phyloP scores from a whole-genome alignment of 2,888 invertebrate genomes.

The Andrena bucephala region DNA sequence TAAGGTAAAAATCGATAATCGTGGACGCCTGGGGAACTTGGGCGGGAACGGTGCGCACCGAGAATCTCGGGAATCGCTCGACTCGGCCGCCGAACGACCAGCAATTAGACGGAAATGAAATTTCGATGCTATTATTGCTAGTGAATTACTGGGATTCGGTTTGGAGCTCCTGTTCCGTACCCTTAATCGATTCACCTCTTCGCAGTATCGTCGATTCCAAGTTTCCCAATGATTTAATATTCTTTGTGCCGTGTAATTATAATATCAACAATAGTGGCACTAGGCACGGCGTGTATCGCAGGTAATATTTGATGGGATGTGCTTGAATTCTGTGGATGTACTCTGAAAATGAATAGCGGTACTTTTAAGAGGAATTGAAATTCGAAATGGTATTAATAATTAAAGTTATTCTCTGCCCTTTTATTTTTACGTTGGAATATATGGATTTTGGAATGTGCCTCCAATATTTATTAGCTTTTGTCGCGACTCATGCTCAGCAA shows the following conservation, averaged over 20 bases:
- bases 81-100: slow-evolving; percentile 12
- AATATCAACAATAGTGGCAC: background rate
- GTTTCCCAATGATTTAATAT: background rate
- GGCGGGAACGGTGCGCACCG: background rate
- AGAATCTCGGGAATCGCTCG: slow-evolving; percentile 14
- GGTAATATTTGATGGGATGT: too few relatives aligned
- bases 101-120: slow-evolving; percentile 47
- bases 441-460: background rate
- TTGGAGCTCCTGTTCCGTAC: background rate
- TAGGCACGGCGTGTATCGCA: too few relatives aligned
- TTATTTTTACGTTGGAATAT: background rate
- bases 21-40: background rate
- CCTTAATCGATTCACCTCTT: slow-evolving; percentile 3
- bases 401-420: background rate
- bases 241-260: background rate
- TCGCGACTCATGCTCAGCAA: background rate
- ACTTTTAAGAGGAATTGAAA: too few relatives aligned
- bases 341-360: too few relatives aligned
- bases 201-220: background rate
- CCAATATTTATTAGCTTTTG: background rate
- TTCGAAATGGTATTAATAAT: background rate
- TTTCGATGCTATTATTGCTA: slow-evolving; percentile 32
- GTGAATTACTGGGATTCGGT: slow-evolving; percentile 20
- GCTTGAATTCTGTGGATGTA: too few relatives aligned
- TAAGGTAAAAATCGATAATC: slow-evolving; percentile 28